phyloP scores from a whole-genome alignment of 2,888 invertebrate genomes.

The Pristionchus maxplancki region DNA sequence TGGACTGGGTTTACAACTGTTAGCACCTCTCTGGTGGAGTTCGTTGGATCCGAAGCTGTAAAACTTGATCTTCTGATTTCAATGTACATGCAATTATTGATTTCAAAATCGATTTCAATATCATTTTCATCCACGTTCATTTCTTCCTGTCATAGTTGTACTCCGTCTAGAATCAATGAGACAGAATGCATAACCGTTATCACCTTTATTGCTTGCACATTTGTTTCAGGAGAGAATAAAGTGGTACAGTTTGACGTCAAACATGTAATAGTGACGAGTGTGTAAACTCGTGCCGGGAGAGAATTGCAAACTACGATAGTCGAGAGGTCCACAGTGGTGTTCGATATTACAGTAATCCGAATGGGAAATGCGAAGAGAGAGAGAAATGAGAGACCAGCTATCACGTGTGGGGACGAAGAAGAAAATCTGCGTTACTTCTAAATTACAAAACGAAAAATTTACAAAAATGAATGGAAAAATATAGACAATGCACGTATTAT shows the following conservation, averaged over 20 bases:
- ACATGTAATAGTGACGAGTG: constrained; percentile 9
- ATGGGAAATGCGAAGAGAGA: neutral
- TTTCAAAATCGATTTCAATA: too few species aligned
- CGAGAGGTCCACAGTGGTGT: neutral
- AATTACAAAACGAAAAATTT: too few species aligned
- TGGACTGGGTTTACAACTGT: too few species aligned
- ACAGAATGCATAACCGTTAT: constrained; percentile 45
- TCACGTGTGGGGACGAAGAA: neutral
- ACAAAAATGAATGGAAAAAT: neutral
- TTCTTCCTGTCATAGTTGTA: too few species aligned
- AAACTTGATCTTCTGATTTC: too few species aligned
- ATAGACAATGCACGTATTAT: neutral
- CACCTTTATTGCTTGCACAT: constrained; percentile 40
- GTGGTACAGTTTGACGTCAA: neutral
- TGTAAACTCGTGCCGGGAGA: neutral
- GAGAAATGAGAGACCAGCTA: constrained; percentile 15
- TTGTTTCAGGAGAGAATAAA: neutral
- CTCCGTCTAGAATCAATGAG: too few species aligned
- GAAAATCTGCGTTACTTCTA: neutral
- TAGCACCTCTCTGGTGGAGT: too few species aligned
- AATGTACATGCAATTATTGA: too few species aligned
- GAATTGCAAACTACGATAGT: constrained; percentile 6
- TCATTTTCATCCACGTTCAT: too few species aligned
- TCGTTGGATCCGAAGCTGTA: too few species aligned
- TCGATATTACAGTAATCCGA: neutral